Conservation (phyloP, 2,113 vertebrate species). For the Ceuthmochares aereus region DNA sequence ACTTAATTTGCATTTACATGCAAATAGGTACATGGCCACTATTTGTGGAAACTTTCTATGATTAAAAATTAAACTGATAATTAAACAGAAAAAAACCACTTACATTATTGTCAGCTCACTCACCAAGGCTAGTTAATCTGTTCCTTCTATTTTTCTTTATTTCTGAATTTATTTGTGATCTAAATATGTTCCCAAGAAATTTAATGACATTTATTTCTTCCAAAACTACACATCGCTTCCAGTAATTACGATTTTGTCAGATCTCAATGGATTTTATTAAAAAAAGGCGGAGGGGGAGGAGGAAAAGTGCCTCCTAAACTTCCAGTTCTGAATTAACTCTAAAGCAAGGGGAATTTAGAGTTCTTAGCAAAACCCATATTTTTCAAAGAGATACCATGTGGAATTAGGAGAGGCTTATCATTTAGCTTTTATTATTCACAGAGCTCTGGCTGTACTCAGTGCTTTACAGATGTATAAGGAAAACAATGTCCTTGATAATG, state of each 20-base stretch:
- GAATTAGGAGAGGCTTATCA: conserved; percentile 44
- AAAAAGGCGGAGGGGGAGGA: too few relatives aligned
- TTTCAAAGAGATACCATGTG: conserved; percentile 35
- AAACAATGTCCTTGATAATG: not conserved
- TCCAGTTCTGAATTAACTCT: not conserved
- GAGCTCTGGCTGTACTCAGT: not conserved
- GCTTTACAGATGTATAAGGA: conserved; percentile 27
- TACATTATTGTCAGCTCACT: not conserved
- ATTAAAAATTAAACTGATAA: not conserved
- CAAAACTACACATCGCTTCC: not conserved
- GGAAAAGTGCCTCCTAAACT: not conserved
- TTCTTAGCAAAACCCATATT: conserved; percentile 2
- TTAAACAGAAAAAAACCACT: not conserved
- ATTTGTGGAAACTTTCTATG: not conserved
- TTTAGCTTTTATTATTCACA: conserved; percentile 36
- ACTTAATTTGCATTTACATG: not conserved
- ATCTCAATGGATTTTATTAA: not conserved
- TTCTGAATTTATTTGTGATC: not conserved
- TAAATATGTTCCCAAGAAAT: not conserved
- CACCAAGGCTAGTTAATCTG: not conserved
- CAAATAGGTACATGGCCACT: not conserved
- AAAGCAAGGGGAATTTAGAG: not conserved
- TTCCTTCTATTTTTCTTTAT: not conserved
- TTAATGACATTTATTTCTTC: not conserved
- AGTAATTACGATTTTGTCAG: not conserved